These are phyloP conservation scores for Columbina picui DNA, from an alignment of 2,113 vertebrate species.

Conservation along the genomic window DNA sequence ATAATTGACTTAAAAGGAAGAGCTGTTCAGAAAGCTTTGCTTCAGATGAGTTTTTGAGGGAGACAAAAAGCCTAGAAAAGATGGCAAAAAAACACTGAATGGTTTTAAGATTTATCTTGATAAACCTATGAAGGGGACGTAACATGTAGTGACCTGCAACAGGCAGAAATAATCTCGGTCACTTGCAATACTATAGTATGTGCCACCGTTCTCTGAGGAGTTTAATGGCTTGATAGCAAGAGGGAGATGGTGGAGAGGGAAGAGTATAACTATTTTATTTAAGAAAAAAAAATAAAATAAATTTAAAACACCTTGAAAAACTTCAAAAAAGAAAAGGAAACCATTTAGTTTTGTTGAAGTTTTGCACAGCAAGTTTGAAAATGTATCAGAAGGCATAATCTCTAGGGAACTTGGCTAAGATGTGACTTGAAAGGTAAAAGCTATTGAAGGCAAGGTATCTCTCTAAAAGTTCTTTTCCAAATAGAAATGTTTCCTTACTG, in stretches of 20 bases:
- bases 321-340: background rate
- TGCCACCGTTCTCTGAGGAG: background rate
- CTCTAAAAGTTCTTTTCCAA: background rate
- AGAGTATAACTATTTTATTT: background rate
- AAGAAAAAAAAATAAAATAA: background rate
- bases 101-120: background rate
- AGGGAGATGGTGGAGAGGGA: background rate
- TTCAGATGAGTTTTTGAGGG: background rate
- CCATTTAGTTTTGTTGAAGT: background rate
- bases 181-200: background rate
- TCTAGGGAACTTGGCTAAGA: background rate
- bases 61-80: background rate
- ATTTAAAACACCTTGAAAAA: background rate
- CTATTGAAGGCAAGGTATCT: background rate
- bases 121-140: background rate
- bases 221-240: background rate
- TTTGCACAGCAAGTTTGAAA: background rate
- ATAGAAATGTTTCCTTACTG: background rate
- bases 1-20: background rate
- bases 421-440: background rate
- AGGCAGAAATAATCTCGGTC: background rate
- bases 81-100: background rate
- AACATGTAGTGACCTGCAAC: background rate
- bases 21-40: background rate
- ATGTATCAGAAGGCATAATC: background rate